Percentiles rank a stretch among this genome's conserved stretches.
These are phyloP conservation scores for Halcyon malimbica DNA, from an alignment of 2,113 vertebrate genomes.

Conservation along the genomic window DNA sequence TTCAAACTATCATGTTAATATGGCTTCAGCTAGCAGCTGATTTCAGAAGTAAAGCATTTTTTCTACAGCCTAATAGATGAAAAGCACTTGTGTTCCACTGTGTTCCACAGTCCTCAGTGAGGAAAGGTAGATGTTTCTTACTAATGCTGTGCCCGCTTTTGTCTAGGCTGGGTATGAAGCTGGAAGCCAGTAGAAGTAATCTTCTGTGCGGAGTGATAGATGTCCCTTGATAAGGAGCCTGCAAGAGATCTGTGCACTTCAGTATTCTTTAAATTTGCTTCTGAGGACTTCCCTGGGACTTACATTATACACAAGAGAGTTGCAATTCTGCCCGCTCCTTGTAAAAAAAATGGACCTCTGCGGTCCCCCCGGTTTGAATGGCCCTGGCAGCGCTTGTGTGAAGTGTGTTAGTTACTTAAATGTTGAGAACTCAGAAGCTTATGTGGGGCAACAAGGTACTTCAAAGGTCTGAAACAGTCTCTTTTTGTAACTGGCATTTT, in stretches of 20 bases:
- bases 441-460: background rate
- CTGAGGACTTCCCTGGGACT: background rate
- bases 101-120: background rate
- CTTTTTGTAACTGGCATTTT: background rate
- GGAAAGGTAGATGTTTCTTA: background rate
- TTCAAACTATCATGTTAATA: background rate
- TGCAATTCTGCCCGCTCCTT: background rate
- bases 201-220: background rate
- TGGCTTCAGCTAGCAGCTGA: background rate
- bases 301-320: rapidly evolving
- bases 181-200: background rate
- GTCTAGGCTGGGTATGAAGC: background rate
- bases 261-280: background rate
- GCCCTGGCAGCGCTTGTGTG: background rate
- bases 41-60: background rate
- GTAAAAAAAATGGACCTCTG: background rate
- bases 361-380: rapidly evolving
- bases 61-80: background rate
- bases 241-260: background rate
- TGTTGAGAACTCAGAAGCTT: background rate
- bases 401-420: rapidly evolving
- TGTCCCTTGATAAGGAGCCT: background rate
- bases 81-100: background rate
- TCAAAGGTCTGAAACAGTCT: background rate
- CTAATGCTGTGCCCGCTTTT: background rate